A percentile compares a stretch with the other conserved stretches of the same genome.
Conservation (phyloP, 2,888 invertebrate species). For the Heliothis peltigera region DNA sequence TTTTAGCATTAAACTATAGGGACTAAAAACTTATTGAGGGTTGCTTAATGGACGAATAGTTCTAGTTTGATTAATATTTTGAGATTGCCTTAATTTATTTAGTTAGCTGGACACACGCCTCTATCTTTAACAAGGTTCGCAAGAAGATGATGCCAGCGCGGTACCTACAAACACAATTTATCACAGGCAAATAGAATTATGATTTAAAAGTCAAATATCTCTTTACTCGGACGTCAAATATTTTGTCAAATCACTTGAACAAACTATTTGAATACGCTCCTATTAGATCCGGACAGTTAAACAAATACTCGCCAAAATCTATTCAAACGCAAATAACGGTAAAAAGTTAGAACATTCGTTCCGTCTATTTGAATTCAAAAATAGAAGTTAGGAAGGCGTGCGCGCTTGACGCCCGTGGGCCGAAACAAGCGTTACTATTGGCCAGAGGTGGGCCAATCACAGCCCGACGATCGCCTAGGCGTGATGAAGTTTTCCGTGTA, state of each 20-base stretch:
- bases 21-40: too few species aligned
- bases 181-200: conserved; percentile 4
- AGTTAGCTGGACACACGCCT: background rate
- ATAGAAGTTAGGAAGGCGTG: conserved; percentile 86
- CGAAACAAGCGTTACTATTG: conserved; percentile 82
- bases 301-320: conserved; percentile 40
- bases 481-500: conserved; percentile 76
- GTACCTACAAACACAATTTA: background rate
- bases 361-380: conserved; percentile 82
- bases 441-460: conserved; percentile 82
- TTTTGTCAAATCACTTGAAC: conserved; percentile 10
- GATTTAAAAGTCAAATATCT: conserved; percentile 15
- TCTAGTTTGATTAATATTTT: background rate
- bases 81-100: background rate
- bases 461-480: conserved; percentile 75
- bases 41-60: background rate
- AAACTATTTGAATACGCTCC: conserved; percentile 16
- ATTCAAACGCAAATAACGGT: conserved; percentile 55
- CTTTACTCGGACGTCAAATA: conserved; percentile 20
- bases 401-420: conserved; percentile 74
- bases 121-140: background rate
- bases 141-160: background rate
- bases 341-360: conserved; percentile 68
- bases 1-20: background rate
- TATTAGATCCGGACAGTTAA: conserved; percentile 25